Conservation (phyloP, 2,797 vertebrate species). For the Pipistrellus pygmaeus region DNA sequence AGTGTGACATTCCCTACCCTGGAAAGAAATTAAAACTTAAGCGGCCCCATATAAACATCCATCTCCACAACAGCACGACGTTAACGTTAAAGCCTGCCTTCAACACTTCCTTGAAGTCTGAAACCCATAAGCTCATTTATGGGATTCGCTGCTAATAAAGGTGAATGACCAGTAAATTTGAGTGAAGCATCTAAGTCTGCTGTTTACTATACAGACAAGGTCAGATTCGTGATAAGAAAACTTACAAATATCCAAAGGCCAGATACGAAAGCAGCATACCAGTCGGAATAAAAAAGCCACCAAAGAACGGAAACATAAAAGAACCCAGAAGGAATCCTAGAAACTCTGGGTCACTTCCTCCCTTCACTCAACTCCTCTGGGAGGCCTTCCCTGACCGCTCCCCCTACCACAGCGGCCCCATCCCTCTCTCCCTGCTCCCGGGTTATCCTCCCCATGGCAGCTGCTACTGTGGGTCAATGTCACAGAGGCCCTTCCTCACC, state of each 20-base stretch:
- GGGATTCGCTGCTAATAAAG: neutral
- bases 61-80: neutral
- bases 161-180: neutral
- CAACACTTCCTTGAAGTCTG: neutral
- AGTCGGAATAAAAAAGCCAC: neutral
- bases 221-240: conserved; percentile 12
- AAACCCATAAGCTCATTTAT: conserved; percentile 30
- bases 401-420: neutral
- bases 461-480: neutral
- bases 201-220: neutral
- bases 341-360: neutral
- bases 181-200: neutral
- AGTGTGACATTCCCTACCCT: neutral
- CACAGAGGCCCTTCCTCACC: neutral
- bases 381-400: neutral
- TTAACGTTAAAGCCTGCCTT: neutral
- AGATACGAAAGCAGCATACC: neutral
- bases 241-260: conserved; percentile 6
- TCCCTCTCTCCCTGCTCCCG: neutral
- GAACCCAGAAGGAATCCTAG: conserved; percentile 8
- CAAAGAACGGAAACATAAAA: conserved; percentile 39
- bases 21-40: conserved; percentile 55
- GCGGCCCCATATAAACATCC: conserved; percentile 40
- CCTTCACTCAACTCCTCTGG: neutral
- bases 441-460: neutral